Conservation (phyloP, 2,113 vertebrate genomes). For the Brachyhypopomus gauderio region DNA sequence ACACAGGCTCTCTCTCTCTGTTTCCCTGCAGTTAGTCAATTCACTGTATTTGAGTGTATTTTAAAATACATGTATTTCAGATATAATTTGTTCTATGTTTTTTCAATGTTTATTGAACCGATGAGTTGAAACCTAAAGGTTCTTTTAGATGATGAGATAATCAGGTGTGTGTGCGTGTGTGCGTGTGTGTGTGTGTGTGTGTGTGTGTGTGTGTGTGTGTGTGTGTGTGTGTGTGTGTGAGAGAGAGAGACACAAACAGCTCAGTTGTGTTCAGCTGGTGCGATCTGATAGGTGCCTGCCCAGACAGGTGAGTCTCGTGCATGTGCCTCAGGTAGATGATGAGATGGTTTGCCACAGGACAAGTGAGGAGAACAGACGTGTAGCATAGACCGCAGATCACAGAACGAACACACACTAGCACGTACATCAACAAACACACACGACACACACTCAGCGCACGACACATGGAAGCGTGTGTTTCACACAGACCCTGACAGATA, state of each 20-base stretch:
- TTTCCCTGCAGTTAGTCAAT: neutral
- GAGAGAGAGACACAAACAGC: no score
- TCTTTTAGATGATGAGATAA: no score
- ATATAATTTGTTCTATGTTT: no score
- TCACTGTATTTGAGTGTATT: no score
- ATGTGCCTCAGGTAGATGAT: constrained; percentile 7
- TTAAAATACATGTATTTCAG: no score
- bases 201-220: no score
- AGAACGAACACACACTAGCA: neutral
- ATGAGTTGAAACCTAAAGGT: no score
- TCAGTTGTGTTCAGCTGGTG: no score
- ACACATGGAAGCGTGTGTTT: neutral
- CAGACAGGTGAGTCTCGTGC: neutral
- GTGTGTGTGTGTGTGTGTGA: no score
- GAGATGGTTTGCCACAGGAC: neutral
- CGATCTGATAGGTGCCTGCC: neutral
- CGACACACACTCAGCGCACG: neutral
- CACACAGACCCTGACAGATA: neutral
- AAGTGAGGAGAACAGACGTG: neutral
- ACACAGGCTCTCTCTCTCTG: neutral
- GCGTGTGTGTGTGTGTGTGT: no score
- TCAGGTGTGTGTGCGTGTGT: no score
- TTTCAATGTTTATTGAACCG: no score
- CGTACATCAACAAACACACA: neutral
- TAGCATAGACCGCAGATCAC: neutral